Base-by-base conservation (phyloP, 2,113 vertebrate species). In the Lipophrys pholis region DNA sequence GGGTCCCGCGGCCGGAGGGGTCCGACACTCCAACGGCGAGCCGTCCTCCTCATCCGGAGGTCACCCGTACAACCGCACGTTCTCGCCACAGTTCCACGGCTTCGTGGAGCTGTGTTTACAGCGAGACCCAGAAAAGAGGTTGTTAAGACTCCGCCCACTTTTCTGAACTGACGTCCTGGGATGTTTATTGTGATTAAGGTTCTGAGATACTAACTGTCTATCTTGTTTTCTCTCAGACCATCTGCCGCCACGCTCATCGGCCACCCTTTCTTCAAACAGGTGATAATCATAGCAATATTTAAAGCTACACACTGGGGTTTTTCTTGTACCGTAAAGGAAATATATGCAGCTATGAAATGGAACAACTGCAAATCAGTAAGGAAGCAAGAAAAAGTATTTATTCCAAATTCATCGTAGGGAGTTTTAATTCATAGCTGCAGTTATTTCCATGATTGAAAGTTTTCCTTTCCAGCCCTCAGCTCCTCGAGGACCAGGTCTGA, bases 181-280 rank as follows among this genome's bases (percentile, higher is more conserved):
- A 7, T 68, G 6, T 4, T 11, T 21, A 48, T 8, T 11, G 1
- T 6, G 35, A 66, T 14, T 0, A 39, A 3, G 6, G 16, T 0
- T 0, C 7, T 15, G 0, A 43, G 35, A 41, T 9, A 50, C 42
- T 17, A 3, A 63, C 5, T 17, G 1, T 46, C 9, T 2, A 30
- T 42, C 6, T 39, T 78, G 45, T 55, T 75, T 40, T 81, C 49
- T 53, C 77, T 8, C 91, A 99, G 98, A 91, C 98, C 98, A 0
- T 97, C 95, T 0, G 97, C 98, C 60, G 89, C 92, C 48, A 51
- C 93, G 67, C 94, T 99, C 55, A 94, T 95, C 53, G 94, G 93
- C 62, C 98, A 99, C 86, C 95, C 97, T 12, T 99, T 99, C 88
- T 97, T 99, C 89, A 99, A 97, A 91, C 98, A 99, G 97, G 98